Evolutionary conservation across 2,888 invertebrate species (phyloP), one percentile per base, ranked within the genome.

Genomic region (Ecliptopera silaceata): DNA sequence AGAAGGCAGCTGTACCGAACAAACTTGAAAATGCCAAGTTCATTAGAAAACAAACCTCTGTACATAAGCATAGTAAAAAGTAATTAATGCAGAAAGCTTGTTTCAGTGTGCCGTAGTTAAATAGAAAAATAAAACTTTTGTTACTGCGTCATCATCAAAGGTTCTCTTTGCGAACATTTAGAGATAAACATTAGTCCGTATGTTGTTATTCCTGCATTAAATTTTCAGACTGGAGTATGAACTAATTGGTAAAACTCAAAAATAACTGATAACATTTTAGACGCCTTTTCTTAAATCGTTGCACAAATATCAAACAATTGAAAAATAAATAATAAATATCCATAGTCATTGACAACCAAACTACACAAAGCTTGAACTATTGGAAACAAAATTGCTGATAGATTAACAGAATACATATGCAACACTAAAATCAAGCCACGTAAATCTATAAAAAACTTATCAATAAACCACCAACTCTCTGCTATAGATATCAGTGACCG

Each of bases 31-130:
- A 58, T 57, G 49, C 39, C 45, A 59, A 71, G 59, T 70, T 77
- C 71, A 71, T 77, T 77, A 74, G 70, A 64, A 64, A 57, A 69
- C 75, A 71, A 72, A 70, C 65, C 61, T 64, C 66, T 66, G 60
- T 52, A 54, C 50, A 77, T 79, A 79, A 70, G 65, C 74, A 75
- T 74, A 71, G 70, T 75, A 68, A n/a, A n/a, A n/a, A 71, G 71
- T 75, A 77, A 79, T 80, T 78, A 79, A 72, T 66, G 52, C 62
- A 69, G 63, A 66, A 56, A 36, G 45, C 45, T 38, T 8, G 36
- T 45, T 50, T 56, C 34, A 48, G 26, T 12, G 48, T 48, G 15
- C 26, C 26, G 12, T 17, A 29, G n/a, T 12, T 10, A 13, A 46
- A 32, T 26, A 22, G 39, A 45, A 17, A 34, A 31, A 44, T 18